Percentiles rank a stretch among this genome's conserved stretches.
Evolutionary conservation across 2,888 invertebrate species (phyloP).

Genomic region (Nephrotoma flavescens): DNA sequence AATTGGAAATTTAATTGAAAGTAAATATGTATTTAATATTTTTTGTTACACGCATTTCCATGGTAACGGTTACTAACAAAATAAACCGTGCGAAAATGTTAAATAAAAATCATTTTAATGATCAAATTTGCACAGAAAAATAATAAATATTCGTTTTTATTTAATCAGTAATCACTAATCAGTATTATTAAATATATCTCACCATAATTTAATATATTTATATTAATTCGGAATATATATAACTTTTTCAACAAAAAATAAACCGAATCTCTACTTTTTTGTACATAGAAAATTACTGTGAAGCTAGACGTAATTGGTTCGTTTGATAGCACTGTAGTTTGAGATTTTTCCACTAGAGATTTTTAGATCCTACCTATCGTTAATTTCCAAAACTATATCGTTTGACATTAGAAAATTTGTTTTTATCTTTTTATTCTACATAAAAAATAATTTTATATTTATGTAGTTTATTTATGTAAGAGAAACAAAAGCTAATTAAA

Average conservation of each 20-base stretch:
- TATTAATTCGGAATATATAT: not conserved
- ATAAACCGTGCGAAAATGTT: not conserved
- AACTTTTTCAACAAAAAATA: not conserved
- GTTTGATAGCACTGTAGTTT: too few species aligned
- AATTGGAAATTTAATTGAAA: too few species aligned
- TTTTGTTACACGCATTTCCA: not conserved
- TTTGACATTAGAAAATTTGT: too few species aligned
- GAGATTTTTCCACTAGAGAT: too few species aligned
- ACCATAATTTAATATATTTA: not conserved
- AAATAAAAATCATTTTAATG: not conserved
- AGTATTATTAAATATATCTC: not conserved
- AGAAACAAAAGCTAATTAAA: too few species aligned
- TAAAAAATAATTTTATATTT: too few species aligned
- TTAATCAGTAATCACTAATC: not conserved
- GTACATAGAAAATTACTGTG: not conserved
- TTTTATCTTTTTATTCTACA: too few species aligned
- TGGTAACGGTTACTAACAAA: not conserved
- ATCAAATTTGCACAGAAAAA: not conserved
- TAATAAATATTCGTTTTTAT: not conserved
- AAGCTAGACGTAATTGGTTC: not conserved
- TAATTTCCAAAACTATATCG: too few species aligned
- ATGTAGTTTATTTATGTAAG: too few species aligned
- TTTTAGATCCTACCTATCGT: too few species aligned
- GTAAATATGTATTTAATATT: too few species aligned
- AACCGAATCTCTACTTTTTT: not conserved